Percentiles rank a stretch among this genome's conserved stretches.
phyloP scores from a whole-genome alignment of 2,797 vertebrate genomes.

The Apogon talboti region DNA sequence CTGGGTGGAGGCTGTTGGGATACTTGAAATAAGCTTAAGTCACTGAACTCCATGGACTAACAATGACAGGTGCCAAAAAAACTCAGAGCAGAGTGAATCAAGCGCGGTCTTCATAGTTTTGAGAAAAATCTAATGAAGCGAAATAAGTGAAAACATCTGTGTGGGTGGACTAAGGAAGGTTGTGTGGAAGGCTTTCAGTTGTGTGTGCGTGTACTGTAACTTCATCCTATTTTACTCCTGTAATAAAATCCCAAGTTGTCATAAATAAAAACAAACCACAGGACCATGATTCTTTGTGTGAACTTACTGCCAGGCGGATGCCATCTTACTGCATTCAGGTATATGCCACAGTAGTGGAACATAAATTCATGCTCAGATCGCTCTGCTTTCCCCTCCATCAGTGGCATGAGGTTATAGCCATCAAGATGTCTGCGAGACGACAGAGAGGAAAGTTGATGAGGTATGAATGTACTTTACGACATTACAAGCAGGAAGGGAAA shows the following conservation, averaged over 20 bases:
- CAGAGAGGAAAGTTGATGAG: not conserved
- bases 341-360: constrained; percentile 91
- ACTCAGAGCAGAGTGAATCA: not conserved
- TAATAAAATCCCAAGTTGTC: not conserved
- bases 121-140: not conserved
- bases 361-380: constrained; percentile 92
- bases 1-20: not conserved
- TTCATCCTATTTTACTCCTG: not conserved
- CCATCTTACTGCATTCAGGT: constrained; percentile 94
- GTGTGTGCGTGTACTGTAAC: not conserved
- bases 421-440: constrained; percentile 85
- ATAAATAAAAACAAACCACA: no score
- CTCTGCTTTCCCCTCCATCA: constrained; percentile 82
- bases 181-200: not conserved
- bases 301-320: constrained; percentile 89
- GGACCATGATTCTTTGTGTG: not conserved
- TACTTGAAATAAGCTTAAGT: not conserved
- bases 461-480: not conserved
- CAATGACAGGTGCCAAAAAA: not conserved
- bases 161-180: not conserved
- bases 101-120: not conserved
- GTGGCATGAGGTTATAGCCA: constrained; percentile 90
- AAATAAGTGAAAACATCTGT: constrained; percentile 6
- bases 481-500: not conserved
- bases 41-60: not conserved